These are phyloP conservation scores for Parasteatoda tepidariorum DNA, from an alignment of 1,140 invertebrate genomes.

Conservation along the genomic window DNA sequence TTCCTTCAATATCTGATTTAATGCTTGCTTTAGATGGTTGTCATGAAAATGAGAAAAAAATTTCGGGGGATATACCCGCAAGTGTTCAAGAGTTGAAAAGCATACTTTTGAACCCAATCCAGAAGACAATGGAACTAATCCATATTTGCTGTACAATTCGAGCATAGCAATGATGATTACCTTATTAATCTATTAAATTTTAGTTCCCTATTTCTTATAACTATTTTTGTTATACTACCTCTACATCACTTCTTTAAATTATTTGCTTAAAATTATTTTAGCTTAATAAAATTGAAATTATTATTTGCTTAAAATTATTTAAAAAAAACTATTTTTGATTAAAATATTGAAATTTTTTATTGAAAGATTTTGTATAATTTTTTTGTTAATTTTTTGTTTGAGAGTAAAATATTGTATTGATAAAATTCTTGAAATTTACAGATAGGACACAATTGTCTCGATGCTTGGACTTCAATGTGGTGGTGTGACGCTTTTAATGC, in stretches of 20 bases:
- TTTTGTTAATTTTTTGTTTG: neutral
- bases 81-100: no score
- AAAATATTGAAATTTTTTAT: neutral
- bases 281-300: neutral
- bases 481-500: slow-evolving; percentile 48
- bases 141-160: no score
- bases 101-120: no score
- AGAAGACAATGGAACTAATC: no score
- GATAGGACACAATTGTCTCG: slow-evolving; percentile 24
- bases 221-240: no score
- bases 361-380: neutral
- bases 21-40: no score
- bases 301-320: neutral
- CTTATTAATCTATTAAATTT: no score
- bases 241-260: neutral
- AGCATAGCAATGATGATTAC: no score
- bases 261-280: neutral
- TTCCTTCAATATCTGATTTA: no score
- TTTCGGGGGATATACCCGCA: no score
- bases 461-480: slow-evolving; percentile 29
- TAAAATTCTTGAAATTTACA: neutral
- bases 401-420: neutral
- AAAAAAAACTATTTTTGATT: neutral
- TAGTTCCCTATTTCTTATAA: no score
- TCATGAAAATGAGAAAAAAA: no score